These are phyloP conservation scores for Drosophila pseudoananassae DNA, from an alignment of 1,140 invertebrate genomes.

Conservation along the genomic window DNA sequence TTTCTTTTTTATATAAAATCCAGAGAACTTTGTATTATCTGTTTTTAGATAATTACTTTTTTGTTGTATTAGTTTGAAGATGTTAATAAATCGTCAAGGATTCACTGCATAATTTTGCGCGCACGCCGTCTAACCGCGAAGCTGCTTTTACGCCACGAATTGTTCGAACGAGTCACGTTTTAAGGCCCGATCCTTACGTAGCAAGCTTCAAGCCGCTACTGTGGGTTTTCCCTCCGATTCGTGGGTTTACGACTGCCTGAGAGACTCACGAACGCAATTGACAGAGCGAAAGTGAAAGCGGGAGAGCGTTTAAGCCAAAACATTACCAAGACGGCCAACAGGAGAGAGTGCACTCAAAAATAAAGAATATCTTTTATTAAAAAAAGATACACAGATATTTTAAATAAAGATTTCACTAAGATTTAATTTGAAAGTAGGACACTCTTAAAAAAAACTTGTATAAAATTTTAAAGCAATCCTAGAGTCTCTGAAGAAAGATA, in stretches of 20 bases:
- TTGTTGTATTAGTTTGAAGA: constrained; percentile 1
- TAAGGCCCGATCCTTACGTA: constrained; percentile 58
- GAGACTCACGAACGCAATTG: neutral
- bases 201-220: constrained; percentile 63
- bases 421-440: too few relatives aligned
- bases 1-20: neutral
- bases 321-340: constrained; percentile 14
- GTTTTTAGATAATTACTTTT: neutral
- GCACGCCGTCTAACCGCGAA: constrained; percentile 23
- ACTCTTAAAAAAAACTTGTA: too few relatives aligned
- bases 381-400: neutral
- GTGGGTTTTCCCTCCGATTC: constrained; percentile 11
- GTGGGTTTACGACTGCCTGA: constrained; percentile 30
- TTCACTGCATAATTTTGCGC: constrained; percentile 61
- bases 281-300: constrained; percentile 10
- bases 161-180: constrained; percentile 12
- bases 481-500: too few relatives aligned
- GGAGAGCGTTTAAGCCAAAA: constrained; percentile 6
- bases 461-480: too few relatives aligned
- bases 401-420: too few relatives aligned
- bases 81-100: constrained; percentile 13
- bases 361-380: neutral
- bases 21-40: neutral
- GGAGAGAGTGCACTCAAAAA: constrained; percentile 3
- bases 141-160: neutral